Evolutionary conservation across 2,797 vertebrate genomes (phyloP).

Genomic region (Pitangus sulphuratus): DNA sequence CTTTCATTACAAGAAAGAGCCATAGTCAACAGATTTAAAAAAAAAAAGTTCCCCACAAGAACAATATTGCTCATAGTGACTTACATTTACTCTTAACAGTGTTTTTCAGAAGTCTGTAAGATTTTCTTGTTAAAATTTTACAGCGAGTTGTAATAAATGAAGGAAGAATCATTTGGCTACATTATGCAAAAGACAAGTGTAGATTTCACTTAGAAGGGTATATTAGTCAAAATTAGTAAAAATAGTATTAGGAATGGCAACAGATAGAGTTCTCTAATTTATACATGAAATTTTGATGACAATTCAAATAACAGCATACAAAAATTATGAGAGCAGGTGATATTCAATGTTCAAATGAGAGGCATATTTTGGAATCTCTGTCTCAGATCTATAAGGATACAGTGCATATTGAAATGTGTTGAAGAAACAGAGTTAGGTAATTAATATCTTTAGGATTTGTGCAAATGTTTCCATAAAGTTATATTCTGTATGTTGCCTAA

Average conservation of each 20-base stretch:
- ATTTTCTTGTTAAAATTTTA: neutral
- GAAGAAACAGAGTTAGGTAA: neutral
- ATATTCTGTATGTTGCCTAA: neutral
- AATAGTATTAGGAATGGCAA: neutral
- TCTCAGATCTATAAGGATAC: neutral
- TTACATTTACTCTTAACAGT: neutral
- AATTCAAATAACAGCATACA: neutral
- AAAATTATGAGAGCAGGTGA: neutral
- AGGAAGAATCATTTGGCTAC: neutral
- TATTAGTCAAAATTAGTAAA: neutral
- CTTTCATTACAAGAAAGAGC: neutral
- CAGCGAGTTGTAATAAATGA: neutral
- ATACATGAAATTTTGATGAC: neutral
- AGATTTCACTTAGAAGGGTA: neutral
- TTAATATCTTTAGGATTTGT: neutral
- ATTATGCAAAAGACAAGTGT: neutral
- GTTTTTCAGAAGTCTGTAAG: neutral
- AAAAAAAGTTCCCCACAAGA: neutral
- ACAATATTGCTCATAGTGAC: neutral
- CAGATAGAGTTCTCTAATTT: neutral
- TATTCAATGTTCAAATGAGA: neutral
- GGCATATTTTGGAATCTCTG: neutral
- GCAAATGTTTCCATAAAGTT: neutral
- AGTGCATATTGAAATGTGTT: neutral
- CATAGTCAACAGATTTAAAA: neutral